Conservation (phyloP, 2,888 invertebrate species). For the Onthophagus sagittarius region DNA sequence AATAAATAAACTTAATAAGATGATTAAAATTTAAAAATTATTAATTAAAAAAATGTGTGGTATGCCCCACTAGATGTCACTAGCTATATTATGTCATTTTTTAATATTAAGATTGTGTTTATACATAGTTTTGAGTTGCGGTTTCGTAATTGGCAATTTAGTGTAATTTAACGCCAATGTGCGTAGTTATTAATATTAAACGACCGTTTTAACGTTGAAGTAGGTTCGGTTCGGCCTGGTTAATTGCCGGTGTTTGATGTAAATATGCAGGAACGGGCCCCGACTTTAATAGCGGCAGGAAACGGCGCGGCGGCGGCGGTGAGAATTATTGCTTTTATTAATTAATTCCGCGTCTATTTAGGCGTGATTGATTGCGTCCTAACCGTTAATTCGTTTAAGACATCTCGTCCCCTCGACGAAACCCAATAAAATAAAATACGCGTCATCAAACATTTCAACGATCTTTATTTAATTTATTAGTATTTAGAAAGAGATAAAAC, state of each 20-base stretch:
- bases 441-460: neutral
- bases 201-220: neutral
- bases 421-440: neutral
- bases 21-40: no score
- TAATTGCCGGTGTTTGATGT: neutral
- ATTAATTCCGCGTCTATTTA: slow-evolving; percentile 10
- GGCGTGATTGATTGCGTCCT: slow-evolving; percentile 5
- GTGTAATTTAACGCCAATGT: neutral
- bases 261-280: neutral
- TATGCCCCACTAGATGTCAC: neutral
- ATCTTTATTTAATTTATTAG: no score
- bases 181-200: neutral
- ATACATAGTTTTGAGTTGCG: neutral
- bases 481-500: no score
- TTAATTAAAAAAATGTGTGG: no score
- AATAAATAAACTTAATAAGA: no score
- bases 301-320: neutral
- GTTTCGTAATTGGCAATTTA: neutral
- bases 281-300: neutral
- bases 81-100: neutral
- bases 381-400: neutral
- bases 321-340: slow-evolving; percentile 10
- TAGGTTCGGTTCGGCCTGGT: neutral
- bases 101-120: neutral
- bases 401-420: neutral